Evolutionary conservation across 2,888 invertebrate species (phyloP).

Genomic region (Yponomeuta malinellus): DNA sequence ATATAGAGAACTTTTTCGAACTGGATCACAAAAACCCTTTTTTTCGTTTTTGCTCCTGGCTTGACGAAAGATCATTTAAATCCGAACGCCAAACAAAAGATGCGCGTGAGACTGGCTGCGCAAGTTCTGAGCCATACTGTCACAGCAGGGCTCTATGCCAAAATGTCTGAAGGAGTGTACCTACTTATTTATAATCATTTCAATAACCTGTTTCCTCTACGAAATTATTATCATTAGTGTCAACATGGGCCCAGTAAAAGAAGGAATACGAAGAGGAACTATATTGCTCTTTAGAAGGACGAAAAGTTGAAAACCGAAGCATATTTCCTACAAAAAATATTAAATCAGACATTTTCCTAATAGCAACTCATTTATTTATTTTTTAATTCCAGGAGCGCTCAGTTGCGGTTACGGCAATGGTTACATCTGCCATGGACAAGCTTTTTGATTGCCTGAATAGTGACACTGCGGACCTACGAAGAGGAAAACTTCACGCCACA

Average conservation of each 20-base stretch:
- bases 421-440: neutral
- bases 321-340: no score
- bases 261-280: no score
- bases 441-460: neutral
- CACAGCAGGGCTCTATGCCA: conserved; percentile 8
- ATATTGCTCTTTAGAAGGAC: no score
- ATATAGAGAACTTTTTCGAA: conserved; percentile 14
- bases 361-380: neutral
- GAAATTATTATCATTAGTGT: no score
- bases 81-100: conserved; percentile 15
- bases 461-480: neutral
- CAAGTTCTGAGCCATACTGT: conserved; percentile 16
- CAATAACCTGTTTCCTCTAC: no score
- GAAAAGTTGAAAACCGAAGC: no score
- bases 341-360: no score
- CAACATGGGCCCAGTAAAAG: no score
- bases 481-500: neutral
- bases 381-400: neutral
- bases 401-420: neutral
- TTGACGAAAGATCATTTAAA: conserved; percentile 13
- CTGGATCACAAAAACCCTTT: conserved; percentile 7
- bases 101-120: conserved; percentile 15
- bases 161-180: neutral
- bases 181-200: no score
- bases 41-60: conserved; percentile 15